Base-by-base conservation (phyloP, 1,140 invertebrate species). In the Aphelinus certus region DNA sequence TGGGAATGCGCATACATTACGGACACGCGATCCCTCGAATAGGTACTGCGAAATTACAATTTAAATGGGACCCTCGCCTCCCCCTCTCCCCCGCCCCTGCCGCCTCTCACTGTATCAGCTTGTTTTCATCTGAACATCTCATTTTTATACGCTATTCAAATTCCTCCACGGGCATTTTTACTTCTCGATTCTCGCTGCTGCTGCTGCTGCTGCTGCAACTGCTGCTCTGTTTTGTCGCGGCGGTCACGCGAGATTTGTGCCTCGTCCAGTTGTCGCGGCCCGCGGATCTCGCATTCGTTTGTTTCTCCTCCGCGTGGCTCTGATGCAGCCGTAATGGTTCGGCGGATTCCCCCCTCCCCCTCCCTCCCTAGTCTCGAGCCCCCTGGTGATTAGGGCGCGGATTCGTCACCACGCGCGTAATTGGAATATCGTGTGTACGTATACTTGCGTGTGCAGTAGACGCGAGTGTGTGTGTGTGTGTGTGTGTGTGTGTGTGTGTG, bases 71-170 rank as follows among this genome's bases (percentile, higher is more conserved):
- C 81, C 81, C 78, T 76, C 80, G 78, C 81, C 70, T 76, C 77
- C 79, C 81, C 80, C 77, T 77, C 67, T 74, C 76, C 76, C 78
- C 76, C 78, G 70, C 78, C 70, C 78, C 77, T 26, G 26, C 26
- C 26, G 26, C 26, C 26, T 26, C 76, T 72, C 75, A 67, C 73
- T 71, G 71, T 86, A 87, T 87, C 86, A 82, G 73, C 82, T 84
- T 85, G 84, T 87, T 86, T 86, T 86, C 83, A 87, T 87, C 85
- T 86, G 84, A 86, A 87, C 84, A 84, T 86, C 85, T 86, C 85
- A 87, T 87, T 87, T 87, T 87, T 86, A 87, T 86, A 84, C 85
- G 80, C 82, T 81, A 84, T 85, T 87, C 81, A 86, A 87, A 87
- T 87, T 85, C 83, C 76, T 75, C 26, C 78, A 76, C 77, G 70